Evolutionary conservation across 2,113 vertebrate genomes (phyloP).

Genomic region (Coturnix japonica): DNA sequence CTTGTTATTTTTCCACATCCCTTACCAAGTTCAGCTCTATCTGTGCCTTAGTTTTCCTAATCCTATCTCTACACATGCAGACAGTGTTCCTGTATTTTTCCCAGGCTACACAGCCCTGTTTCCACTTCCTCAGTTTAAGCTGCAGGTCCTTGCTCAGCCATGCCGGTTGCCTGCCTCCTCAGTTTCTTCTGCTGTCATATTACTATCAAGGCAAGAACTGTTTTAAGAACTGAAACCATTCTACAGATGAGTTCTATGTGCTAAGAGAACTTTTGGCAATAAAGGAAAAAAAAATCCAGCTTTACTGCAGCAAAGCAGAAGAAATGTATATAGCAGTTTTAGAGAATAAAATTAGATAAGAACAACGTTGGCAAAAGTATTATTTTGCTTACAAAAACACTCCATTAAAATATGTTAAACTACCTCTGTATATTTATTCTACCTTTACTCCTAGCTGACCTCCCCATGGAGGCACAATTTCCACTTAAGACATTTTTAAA

Average conservation of each 20-base stretch:
- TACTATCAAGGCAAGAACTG: neutral
- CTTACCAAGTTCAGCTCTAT: no score
- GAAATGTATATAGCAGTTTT: neutral
- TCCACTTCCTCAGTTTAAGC: no score
- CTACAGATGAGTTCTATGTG: neutral
- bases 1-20: no score
- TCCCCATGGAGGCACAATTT: neutral
- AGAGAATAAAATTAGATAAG: neutral
- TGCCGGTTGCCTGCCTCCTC: no score
- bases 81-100: no score
- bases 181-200: neutral
- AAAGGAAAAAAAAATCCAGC: neutral
- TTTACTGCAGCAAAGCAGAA: neutral
- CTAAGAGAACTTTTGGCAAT: neutral
- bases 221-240: neutral
- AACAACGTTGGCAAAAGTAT: neutral
- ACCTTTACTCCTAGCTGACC: neutral
- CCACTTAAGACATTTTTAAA: neutral
- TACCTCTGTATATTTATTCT: neutral
- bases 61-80: no score
- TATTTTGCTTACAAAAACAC: neutral
- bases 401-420: neutral
- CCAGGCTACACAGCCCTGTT: no score
- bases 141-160: no score
- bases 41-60: no score